A percentile compares a stretch with the other conserved stretches of the same genome.
These are phyloP conservation scores for Patella ulyssiponensis DNA, from an alignment of 2,888 invertebrate species.

Conservation along the genomic window DNA sequence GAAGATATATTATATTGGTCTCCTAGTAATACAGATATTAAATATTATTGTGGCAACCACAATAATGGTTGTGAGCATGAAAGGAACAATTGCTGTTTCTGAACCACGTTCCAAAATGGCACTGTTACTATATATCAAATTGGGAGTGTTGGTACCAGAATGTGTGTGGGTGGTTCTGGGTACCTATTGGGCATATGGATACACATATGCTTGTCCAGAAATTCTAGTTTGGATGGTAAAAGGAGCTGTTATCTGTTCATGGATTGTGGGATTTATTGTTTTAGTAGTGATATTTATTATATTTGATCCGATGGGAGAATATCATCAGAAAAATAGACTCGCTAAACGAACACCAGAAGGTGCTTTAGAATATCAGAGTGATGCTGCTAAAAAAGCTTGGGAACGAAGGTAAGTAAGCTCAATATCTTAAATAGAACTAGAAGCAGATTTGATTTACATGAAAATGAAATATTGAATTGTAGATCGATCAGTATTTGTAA, in stretches of 20 bases:
- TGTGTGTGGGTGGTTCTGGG: conserved; percentile 85
- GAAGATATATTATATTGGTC: conserved; percentile 81
- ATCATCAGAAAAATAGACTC: conserved; percentile 18
- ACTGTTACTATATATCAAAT: conserved; percentile 80
- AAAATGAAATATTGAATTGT: neutral
- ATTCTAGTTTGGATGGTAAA: conserved; percentile 59
- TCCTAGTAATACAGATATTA: conserved; percentile 64
- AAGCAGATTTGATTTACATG: neutral
- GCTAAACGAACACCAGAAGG: conserved; percentile 20
- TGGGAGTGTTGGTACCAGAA: conserved; percentile 84
- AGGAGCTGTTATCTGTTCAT: conserved; percentile 86
- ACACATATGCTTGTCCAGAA: conserved; percentile 51
- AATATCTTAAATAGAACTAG: neutral
- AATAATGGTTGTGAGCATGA: conserved; percentile 67
- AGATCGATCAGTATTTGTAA: too few species aligned
- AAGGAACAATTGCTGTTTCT: conserved; percentile 85
- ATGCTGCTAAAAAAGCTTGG: conserved; percentile 55
- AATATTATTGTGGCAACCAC: conserved; percentile 69
- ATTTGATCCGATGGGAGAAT: conserved; percentile 84
- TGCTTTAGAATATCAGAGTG: conserved; percentile 20
- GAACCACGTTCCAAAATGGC: conserved; percentile 81
- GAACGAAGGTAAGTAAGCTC: conserved; percentile 52
- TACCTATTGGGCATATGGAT: conserved; percentile 83
- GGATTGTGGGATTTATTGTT: conserved; percentile 81
- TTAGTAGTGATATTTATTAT: conserved; percentile 84